Percentiles rank a stretch among this genome's conserved stretches.
These are phyloP conservation scores for Notiomystis cincta DNA, from an alignment of 2,113 vertebrate species.

Conservation along the genomic window DNA sequence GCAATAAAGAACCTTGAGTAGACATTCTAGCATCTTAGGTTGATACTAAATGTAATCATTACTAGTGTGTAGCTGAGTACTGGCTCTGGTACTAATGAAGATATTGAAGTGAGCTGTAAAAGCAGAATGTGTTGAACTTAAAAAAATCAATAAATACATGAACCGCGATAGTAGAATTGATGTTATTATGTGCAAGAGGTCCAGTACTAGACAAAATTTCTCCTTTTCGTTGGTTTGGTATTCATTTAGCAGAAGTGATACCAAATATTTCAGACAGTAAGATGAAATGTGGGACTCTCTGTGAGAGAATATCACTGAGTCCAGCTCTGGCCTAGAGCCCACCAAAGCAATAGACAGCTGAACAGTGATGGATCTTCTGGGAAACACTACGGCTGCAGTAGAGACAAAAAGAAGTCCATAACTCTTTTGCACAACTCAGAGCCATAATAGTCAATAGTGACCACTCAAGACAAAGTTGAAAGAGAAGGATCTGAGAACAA, in stretches of 20 bases:
- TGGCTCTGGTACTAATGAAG: neutral
- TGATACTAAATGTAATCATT: neutral
- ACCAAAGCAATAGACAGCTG: neutral
- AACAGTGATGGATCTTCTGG: neutral
- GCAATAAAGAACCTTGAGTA: neutral
- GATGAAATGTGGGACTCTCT: neutral
- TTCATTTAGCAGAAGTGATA: neutral
- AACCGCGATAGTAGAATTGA: neutral
- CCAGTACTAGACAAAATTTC: neutral
- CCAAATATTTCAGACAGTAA: neutral
- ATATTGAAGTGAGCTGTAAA: neutral
- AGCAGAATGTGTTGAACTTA: neutral
- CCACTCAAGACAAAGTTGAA: fast-evolving
- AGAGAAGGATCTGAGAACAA: neutral
- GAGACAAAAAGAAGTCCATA: neutral
- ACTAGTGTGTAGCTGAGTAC: neutral
- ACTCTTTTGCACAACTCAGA: fast-evolving
- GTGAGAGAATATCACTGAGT: neutral
- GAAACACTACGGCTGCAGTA: neutral
- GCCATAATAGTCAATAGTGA: neutral
- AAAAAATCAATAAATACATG: neutral
- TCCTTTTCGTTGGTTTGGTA: neutral
- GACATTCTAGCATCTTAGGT: neutral
- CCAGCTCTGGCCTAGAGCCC: neutral
- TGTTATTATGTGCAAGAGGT: neutral